Evolutionary conservation across 2,888 invertebrate species (phyloP), one percentile per base, ranked within the genome.

Genomic region (Caenorhabditis uteleia): DNA sequence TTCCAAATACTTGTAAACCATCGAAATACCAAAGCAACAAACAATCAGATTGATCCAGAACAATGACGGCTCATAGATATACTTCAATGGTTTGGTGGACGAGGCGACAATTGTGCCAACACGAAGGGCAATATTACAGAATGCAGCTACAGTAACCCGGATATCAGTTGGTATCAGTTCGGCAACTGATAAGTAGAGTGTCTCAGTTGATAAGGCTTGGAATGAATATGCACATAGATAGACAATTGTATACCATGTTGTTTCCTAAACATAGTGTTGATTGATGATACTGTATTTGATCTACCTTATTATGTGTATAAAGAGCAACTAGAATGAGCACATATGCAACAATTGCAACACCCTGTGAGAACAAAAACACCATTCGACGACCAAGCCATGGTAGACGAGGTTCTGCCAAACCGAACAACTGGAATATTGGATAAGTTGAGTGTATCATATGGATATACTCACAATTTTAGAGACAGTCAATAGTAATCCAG

Each of bases 111-210:
- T 50, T 4, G 55, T 56, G 18, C 61, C 61, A 21, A 55, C 10
- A 26, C 46, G 33, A n/a, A 61, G n/a, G 10, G 40, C 40, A 20
- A 61, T 61, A 38, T 61, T 61, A 4, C 48, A 51, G 21, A 55
- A 42, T 3, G 61, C 61, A 20, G 50, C 54, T 18, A 49, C 61
- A 21, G 61, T 61, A 26, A 46, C 46, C 21, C 61, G 50, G 5
- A 64, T 53, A 36, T 64, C 62, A 20, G 62, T 64, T 14, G 62
- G 62, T 0, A 64, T 57, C 12, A 64, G 26, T 25, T 64, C 62
- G 7, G 62, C 62, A 0, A 56, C 44, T 7, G 53, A 57, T 1
- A 64, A 20, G 26, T 64, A 64, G 29, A 47, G 48, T 6, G 62
- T 57, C 21, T 64, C 62, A 3, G 48, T 47, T 20, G 48, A 53